Base-by-base conservation (phyloP, 2,797 vertebrate genomes). In the Australoheros facetus region DNA sequence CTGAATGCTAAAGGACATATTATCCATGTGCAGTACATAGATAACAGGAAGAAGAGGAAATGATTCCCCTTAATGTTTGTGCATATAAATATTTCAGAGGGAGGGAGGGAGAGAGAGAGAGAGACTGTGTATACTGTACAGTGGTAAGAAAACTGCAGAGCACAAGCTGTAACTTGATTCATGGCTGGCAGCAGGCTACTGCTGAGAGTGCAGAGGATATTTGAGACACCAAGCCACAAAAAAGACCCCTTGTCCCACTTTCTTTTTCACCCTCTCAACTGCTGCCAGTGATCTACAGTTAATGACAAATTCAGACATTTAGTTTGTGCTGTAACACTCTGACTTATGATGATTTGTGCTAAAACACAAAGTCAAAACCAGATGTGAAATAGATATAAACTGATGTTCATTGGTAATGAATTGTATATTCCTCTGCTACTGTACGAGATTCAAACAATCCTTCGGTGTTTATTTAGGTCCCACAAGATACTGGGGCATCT, bases 201-300 rank as follows among this genome's bases (percentile, higher is more conserved):
- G 93, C 93, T 94, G 92, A 95, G 85, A 39, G 79, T 84, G 90
- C 92, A 91, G 82, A 64, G 71, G 77, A 83, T 91, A 93, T 95
- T 86, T 91, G 87, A 91, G 89, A 93, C 84, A 85, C 85, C 71
- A 59, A 83, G 80, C 59, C 83, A 85, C 71, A 59, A 81, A 80
- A 84, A 81, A 78, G 60, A 88, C 75, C 76, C 81, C 89, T 83
- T 83, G 85, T 85, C 86, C 90, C 90, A 90, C 84, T 86, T 92
- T 90, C 48, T 69, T 56, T 59, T 58, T 88, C 69, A 80, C 56
- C 66, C 56, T 76, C 70, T 73, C 34, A 59, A 17, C 75, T 66
- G 56, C 79, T 81, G 84, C 78, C 66, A 13, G 57, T 74, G 59
- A 59, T 1, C 1, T 51, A 42, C 9, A 34, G 1, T 26, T 23